Evolutionary conservation across 2,888 invertebrate genomes (phyloP), one percentile per base, ranked within the genome.

Genomic region (Drosophila lutescens): DNA sequence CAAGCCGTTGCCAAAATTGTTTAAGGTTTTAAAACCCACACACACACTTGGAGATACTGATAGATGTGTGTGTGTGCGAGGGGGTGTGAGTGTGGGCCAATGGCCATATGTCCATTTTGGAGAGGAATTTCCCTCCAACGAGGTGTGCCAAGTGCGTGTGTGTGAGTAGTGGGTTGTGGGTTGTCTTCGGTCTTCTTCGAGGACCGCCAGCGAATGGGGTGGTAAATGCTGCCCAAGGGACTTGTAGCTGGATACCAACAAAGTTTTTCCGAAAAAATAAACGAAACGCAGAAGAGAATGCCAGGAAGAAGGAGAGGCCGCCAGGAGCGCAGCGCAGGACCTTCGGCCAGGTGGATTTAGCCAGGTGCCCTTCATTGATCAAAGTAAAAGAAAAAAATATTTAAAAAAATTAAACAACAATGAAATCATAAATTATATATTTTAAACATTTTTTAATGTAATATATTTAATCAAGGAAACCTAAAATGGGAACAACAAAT

Each of bases 141-240:
- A 61, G 61, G 74, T 79, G 70, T 71, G 50, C 47, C 30, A 30
- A 43, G 56, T 74, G 40, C 60, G 61, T 54, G 68, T 55, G 66
- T 51, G 46, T 32, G 66, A n/a, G n/a, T n/a, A n/a, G n/a, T 43
- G 49, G 26, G 44, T 26, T 56, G 58, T 59, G 44, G 13, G 66
- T 73, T 69, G 58, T 43, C 43, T 43, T 68, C 58, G 51, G 58
- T 43, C 43, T 23, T 68, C 58, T 56, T 70, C 50, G 13, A 70
- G 59, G 59, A 59, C 59, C 50, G 63, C 70, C 72, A 66, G 75
- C 78, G 88, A 91, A 91, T 91, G 91, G 91, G 90, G 91, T 91
- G 91, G 91, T 84, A 90, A 91, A 91, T 91, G 91, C 91, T 88
- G 90, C 91, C 91, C 91, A 89, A 80, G 91, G 91, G 91, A 91